Evolutionary conservation across 2,797 vertebrate species (phyloP).

Genomic region (Ctenopoma multispine): DNA sequence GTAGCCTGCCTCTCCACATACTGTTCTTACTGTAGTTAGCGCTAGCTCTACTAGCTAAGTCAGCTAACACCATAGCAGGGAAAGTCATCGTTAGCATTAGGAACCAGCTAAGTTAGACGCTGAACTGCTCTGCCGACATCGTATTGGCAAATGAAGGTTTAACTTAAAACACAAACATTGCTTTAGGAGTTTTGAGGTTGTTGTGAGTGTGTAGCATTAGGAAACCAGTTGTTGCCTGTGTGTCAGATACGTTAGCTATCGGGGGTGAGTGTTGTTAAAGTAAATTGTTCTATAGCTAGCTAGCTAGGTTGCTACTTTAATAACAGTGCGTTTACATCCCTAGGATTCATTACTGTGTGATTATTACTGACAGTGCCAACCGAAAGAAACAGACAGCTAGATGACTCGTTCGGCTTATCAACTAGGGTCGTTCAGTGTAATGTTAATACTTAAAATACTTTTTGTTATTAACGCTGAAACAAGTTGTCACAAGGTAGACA

Average conservation of each 20-base stretch:
- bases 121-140: constrained; percentile 34
- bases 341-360: constrained; percentile 19
- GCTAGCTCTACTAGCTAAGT: constrained; percentile 59
- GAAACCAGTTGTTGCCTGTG: background rate
- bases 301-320: constrained; percentile 60
- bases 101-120: constrained; percentile 62
- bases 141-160: constrained; percentile 19
- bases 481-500: constrained; percentile 38
- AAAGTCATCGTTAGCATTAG: constrained; percentile 80
- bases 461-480: constrained; percentile 7
- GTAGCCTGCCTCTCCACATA: constrained; percentile 2
- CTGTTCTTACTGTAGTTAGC: constrained; percentile 43
- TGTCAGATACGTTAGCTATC: background rate
- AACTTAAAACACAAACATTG: constrained; percentile 30
- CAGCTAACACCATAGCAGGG: constrained; percentile 61
- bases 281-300: constrained; percentile 45
- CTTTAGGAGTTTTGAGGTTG: background rate
- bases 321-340: constrained; percentile 25
- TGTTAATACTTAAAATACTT: background rate
- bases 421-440: background rate
- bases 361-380: constrained; percentile 1
- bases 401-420: background rate
- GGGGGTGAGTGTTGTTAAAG: constrained; percentile 39
- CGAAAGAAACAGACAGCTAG: background rate
- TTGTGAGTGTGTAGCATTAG: background rate